phyloP scores from a whole-genome alignment of 2,888 invertebrate genomes.

The Bugulina stolonifera region DNA sequence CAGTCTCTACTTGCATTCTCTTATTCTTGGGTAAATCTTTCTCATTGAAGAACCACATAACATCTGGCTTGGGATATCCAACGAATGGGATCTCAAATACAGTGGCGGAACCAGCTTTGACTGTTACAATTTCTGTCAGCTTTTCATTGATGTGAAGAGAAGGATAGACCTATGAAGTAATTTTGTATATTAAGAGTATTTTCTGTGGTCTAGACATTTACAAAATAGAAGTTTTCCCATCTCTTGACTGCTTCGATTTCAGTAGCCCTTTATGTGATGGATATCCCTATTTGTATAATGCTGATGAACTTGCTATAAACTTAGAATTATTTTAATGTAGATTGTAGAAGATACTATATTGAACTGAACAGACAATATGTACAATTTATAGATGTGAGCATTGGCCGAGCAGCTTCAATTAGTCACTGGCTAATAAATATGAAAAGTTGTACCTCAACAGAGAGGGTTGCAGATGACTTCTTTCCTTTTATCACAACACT shows the following conservation, averaged over 20 bases:
- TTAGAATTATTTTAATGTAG: no score
- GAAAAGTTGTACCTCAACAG: conserved; percentile 26
- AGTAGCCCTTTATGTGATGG: no score
- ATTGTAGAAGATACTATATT: no score
- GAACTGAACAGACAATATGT: no score
- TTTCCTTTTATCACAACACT: conserved; percentile 13
- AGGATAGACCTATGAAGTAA: conserved; percentile 29
- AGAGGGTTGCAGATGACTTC: conserved; percentile 24
- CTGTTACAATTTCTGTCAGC: conserved; percentile 29
- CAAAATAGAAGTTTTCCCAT: no score
- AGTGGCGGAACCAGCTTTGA: conserved; percentile 33
- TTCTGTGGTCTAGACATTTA: no score
- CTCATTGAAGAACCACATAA: conserved; percentile 34
- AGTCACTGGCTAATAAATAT: no score
- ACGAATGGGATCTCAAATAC: conserved; percentile 33
- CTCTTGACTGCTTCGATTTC: no score
- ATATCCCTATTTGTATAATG: no score
- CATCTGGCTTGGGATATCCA: conserved; percentile 34
- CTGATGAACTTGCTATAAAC: no score
- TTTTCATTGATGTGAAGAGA: conserved; percentile 31
- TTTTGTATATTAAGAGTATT: background rate
- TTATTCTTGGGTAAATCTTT: conserved; percentile 27
- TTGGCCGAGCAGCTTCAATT: no score
- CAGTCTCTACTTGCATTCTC: conserved; percentile 3
- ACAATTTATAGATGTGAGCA: no score